These are phyloP conservation scores for Malthinus flaveolus DNA, from an alignment of 2,888 invertebrate species.

Conservation along the genomic window DNA sequence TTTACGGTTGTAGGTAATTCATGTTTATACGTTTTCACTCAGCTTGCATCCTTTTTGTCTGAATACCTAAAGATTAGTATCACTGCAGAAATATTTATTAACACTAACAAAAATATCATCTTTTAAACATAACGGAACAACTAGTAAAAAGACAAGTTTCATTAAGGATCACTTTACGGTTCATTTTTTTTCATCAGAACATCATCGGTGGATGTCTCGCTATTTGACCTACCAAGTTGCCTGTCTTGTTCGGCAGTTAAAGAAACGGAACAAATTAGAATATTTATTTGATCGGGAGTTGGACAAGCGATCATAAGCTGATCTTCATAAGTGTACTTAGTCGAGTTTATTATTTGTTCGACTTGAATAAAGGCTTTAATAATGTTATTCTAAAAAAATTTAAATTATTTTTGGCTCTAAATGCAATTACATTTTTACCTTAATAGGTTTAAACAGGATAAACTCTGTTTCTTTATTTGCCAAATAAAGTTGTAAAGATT, in stretches of 20 bases:
- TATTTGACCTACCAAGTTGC: conserved; percentile 7
- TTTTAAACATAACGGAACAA: too few species aligned
- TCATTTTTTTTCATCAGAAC: background rate
- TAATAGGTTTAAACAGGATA: conserved; percentile 92
- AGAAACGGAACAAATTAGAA: conserved; percentile 80
- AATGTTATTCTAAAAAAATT: conserved; percentile 72
- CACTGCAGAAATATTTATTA: too few species aligned
- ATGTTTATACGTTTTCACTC: too few species aligned
- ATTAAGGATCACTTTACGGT: background rate
- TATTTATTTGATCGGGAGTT: conserved; percentile 90
- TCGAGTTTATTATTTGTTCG: conserved; percentile 72
- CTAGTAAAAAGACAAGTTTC: too few species aligned
- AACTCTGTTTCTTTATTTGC: conserved; percentile 97
- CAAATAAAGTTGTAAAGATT: conserved; percentile 92
- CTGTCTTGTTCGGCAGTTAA: conserved; percentile 56
- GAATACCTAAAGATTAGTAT: too few species aligned
- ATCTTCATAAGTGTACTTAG: conserved; percentile 82
- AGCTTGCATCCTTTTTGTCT: too few species aligned
- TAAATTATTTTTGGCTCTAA: conserved; percentile 12
- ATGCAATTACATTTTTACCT: conserved; percentile 60
- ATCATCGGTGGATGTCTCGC: background rate
- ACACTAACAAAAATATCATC: too few species aligned
- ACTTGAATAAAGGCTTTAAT: conserved; percentile 86
- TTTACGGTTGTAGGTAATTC: too few species aligned
- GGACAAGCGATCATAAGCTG: conserved; percentile 86